These are phyloP conservation scores for Ptilodon capucinus DNA, from an alignment of 2,888 invertebrate species.

Conservation along the genomic window DNA sequence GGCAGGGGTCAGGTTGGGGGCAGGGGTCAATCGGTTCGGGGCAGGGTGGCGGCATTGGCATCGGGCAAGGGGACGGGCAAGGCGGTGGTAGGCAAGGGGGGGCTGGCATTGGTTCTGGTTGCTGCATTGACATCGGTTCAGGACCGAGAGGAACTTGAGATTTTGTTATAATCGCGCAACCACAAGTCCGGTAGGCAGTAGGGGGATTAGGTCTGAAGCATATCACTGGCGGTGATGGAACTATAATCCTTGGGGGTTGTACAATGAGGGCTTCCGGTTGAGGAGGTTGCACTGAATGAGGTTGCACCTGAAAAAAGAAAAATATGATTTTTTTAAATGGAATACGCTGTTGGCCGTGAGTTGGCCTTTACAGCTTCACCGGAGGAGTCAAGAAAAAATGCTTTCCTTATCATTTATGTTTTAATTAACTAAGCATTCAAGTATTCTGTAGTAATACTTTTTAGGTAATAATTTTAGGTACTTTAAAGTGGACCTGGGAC, in stretches of 20 bases:
- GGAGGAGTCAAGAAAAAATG: no score
- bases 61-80: conserved; percentile 1
- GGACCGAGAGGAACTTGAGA: background rate
- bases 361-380: no score
- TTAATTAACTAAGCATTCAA: no score
- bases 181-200: conserved; percentile 46
- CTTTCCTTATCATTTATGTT: no score
- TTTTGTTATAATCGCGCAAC: conserved; percentile 37
- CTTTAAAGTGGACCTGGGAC: no score
- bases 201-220: conserved; percentile 59
- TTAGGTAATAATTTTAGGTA: no score
- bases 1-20: background rate
- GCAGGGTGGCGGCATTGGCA: conserved; percentile 7
- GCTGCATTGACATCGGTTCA: conserved; percentile 2
- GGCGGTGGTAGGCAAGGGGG: conserved; percentile 6
- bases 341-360: no score
- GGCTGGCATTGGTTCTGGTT: conserved; percentile 4
- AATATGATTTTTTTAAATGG: no score
- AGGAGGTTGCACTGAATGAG: conserved; percentile 47
- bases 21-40: conserved; percentile 5
- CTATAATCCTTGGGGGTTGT: conserved; percentile 54
- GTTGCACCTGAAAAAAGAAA: conserved; percentile 48
- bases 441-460: no score
- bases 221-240: conserved; percentile 59
- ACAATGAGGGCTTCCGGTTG: conserved; percentile 47